phyloP scores from a whole-genome alignment of 2,113 vertebrate species.

The Stigmatopora nigra region DNA sequence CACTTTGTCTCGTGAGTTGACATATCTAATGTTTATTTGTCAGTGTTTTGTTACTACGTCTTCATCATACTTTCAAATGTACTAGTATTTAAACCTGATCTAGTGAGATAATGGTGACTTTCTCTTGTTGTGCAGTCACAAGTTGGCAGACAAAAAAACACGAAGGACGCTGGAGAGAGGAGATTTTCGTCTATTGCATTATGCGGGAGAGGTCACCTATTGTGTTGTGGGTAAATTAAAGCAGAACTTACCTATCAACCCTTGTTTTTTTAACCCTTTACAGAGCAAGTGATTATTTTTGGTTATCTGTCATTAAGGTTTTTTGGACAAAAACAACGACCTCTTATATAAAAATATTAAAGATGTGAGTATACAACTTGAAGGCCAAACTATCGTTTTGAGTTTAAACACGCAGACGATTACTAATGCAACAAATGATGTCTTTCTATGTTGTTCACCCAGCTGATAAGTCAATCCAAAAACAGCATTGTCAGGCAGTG shows the following conservation, averaged over 20 bases:
- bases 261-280: too few species aligned
- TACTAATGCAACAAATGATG: neutral
- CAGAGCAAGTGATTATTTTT: too few species aligned
- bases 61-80: neutral
- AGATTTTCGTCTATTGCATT: constrained; percentile 90
- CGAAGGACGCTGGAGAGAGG: constrained; percentile 85
- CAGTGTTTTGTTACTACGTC: neutral
- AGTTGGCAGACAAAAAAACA: constrained; percentile 82
- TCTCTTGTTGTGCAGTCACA: constrained; percentile 72
- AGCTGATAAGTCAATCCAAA: constrained; percentile 84
- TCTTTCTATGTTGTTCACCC: constrained; percentile 6
- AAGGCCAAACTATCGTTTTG: neutral
- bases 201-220: constrained; percentile 94
- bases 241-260: constrained; percentile 10
- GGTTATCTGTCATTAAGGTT: constrained; percentile 67
- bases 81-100: constrained; percentile 1
- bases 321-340: constrained; percentile 97
- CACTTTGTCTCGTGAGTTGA: constrained; percentile 87
- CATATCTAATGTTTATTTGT: neutral
- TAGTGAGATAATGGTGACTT: constrained; percentile 11
- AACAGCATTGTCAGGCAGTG: constrained; percentile 82
- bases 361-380: constrained; percentile 75
- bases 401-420: neutral
- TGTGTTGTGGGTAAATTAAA: constrained; percentile 82
- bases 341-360: constrained; percentile 90